phyloP scores from a whole-genome alignment of 23 tunicate genomes.

The Diplosoma virens region DNA sequence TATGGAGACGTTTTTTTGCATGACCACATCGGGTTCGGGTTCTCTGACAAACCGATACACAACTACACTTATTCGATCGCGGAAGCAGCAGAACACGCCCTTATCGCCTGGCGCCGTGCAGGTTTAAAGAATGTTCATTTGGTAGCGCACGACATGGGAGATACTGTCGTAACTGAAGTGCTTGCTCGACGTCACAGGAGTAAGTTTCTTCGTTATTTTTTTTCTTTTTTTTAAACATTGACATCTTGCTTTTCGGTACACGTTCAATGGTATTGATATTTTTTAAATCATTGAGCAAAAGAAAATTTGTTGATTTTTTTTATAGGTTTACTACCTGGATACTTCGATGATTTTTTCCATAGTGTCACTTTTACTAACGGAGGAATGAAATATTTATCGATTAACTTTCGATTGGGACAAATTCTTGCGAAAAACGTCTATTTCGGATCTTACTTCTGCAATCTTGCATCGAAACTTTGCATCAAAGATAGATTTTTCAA shows the following conservation, averaged over 20 bases:
- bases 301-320: not conserved
- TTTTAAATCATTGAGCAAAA: no score
- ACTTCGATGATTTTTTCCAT: slow-evolving; percentile 59
- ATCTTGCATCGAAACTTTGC: not conserved
- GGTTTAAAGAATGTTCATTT: slow-evolving; percentile 66
- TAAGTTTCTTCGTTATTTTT: no score
- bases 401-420: slow-evolving; percentile 82
- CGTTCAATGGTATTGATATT: no score
- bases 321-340: slow-evolving; percentile 62
- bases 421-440: slow-evolving; percentile 30
- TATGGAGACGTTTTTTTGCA: slow-evolving; percentile 80
- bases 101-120: slow-evolving; percentile 53
- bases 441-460: slow-evolving; percentile 35
- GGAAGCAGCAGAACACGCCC: slow-evolving; percentile 85
- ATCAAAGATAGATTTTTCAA: not conserved
- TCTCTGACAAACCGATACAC: slow-evolving; percentile 77
- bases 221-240: no score
- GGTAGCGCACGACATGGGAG: slow-evolving; percentile 98
- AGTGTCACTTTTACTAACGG: slow-evolving; percentile 97
- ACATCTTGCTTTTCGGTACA: no score
- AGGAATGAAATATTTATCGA: slow-evolving; percentile 78
- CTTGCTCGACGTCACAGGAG: slow-evolving; percentile 75
- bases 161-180: slow-evolving; percentile 84
- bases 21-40: slow-evolving; percentile 97
- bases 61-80: slow-evolving; percentile 84